Conservation (phyloP, 1,140 invertebrate genomes). For the Drosophila repleta region DNA sequence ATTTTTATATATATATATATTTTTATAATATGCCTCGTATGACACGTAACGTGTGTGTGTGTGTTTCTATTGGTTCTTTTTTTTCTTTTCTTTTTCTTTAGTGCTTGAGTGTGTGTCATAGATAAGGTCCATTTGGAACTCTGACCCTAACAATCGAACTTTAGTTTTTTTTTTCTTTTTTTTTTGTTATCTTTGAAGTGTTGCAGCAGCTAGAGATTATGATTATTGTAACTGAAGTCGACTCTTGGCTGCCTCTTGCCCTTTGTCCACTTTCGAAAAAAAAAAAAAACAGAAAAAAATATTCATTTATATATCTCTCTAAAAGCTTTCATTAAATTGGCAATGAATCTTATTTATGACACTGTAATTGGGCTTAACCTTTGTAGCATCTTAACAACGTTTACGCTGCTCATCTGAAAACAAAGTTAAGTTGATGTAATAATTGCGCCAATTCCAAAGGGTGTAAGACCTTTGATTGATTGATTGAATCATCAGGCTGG, state of each 20-base stretch:
- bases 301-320: too few relatives aligned
- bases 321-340: background rate
- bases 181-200: conserved; percentile 11
- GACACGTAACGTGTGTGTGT: conserved; percentile 4
- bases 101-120: background rate
- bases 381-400: too few relatives aligned
- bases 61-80: background rate
- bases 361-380: background rate
- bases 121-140: conserved; percentile 13
- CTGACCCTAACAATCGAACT: conserved; percentile 12
- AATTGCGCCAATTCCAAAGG: too few relatives aligned
- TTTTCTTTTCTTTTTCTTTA: background rate
- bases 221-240: too few relatives aligned
- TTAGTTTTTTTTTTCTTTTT: background rate
- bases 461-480: too few relatives aligned
- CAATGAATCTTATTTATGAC: background rate
- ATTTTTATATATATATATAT: background rate
- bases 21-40: background rate
- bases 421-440: too few relatives aligned
- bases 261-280: background rate
- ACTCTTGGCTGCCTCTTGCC: background rate
- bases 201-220: too few relatives aligned
- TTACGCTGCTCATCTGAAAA: too few relatives aligned
- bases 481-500: too few relatives aligned
- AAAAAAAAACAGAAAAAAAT: background rate